Evolutionary conservation across 53 echinoderm and acorn worm species (phyloP).

Genomic region (Zoroaster sp.): DNA sequence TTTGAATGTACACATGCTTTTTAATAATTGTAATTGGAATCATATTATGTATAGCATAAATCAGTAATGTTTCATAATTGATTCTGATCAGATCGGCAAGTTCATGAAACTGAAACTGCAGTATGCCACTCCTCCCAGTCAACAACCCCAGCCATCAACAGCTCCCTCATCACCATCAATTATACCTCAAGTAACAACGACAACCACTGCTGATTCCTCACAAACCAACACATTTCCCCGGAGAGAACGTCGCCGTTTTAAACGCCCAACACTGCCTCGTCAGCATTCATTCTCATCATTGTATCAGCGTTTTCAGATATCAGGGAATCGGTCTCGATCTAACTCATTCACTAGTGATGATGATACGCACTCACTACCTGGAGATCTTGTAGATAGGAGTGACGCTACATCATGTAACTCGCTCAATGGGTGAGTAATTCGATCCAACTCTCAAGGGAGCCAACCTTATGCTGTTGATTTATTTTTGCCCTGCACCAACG

Average conservation of each 20-base stretch:
- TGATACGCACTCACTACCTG: constrained; percentile 37
- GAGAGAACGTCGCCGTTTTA: constrained; percentile 37
- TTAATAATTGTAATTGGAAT: no score
- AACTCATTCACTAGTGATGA: constrained; percentile 48
- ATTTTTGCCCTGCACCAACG: no score
- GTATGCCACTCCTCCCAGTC: constrained; percentile 73
- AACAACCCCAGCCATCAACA: constrained; percentile 6
- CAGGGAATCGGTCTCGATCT: constrained; percentile 39
- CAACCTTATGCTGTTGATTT: no score
- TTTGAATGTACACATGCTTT: no score
- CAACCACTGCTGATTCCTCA: constrained; percentile 6
- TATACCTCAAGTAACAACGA: constrained; percentile 10
- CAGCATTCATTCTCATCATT: constrained; percentile 42
- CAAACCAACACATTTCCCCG: constrained; percentile 45
- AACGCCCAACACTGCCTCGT: constrained; percentile 23
- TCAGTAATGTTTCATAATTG: background rate
- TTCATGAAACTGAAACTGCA: constrained; percentile 95
- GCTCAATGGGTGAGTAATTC: constrained; percentile 30
- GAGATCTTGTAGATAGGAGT: constrained; percentile 10
- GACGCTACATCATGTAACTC: constrained; percentile 49
- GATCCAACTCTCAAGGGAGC: no score
- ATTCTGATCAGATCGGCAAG: constrained; percentile 72
- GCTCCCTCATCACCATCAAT: constrained; percentile 30
- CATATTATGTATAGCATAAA: background rate
- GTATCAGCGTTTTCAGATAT: constrained; percentile 37